Percentiles rank a stretch among this genome's conserved stretches.
phyloP scores from a whole-genome alignment of 2,797 vertebrate species.

The Hypotaenidia okinawae region DNA sequence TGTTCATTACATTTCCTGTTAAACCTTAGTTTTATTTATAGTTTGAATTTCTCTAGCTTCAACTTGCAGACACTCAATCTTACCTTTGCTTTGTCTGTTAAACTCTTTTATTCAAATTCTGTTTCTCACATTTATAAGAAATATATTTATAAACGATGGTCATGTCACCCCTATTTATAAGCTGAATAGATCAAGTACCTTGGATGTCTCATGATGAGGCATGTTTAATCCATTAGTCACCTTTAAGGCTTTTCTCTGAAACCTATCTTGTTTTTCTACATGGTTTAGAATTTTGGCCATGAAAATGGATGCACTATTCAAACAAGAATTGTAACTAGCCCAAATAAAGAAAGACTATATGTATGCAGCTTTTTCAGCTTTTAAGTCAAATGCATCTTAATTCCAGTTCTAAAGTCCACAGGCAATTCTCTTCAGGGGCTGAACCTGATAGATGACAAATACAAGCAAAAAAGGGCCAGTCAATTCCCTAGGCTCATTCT shows the following conservation, averaged over 20 bases:
- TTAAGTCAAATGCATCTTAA: not conserved
- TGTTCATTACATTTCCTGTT: not conserved
- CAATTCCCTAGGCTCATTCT: not conserved
- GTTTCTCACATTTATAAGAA: not conserved
- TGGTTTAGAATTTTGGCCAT: not conserved
- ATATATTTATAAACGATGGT: not conserved
- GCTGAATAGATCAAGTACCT: not conserved
- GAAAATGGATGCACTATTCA: not conserved
- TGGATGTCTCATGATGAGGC: not conserved
- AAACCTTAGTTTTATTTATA: conserved; percentile 21
- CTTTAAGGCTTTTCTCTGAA: not conserved
- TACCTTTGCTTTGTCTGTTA: not conserved
- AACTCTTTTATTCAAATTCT: conserved; percentile 13
- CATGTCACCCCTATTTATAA: not conserved
- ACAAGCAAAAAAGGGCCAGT: not conserved
- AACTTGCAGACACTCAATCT: not conserved
- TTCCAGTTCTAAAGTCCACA: not conserved
- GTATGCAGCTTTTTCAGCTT: not conserved
- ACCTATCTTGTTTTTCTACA: not conserved
- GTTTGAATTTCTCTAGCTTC: not conserved
- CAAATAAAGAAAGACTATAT: not conserved
- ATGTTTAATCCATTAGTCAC: conserved; percentile 10
- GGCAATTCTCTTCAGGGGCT: not conserved
- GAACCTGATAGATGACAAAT: not conserved
- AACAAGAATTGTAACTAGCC: not conserved